phyloP scores from a whole-genome alignment of 1,140 invertebrate species.

The honey bee (Apis mellifera) region Amel_HAv3.1 CM009931.2:15856001-15856500 shows the following conservation, averaged over 20 bases:
- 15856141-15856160: not conserved
- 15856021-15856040: not conserved
- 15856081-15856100: too few species aligned
- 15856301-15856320: not conserved
- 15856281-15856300: not conserved
- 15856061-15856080: not conserved
- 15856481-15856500: too few species aligned
- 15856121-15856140: not conserved
- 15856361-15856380: too few species aligned
- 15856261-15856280: not conserved
- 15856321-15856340: too few species aligned
- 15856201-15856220: not conserved
- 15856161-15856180: constrained; percentile 1
- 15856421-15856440: too few species aligned
- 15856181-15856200: not conserved
- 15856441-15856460: too few species aligned
- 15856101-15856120: not conserved
- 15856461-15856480: too few species aligned
- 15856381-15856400: too few species aligned
- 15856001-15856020: too few species aligned
- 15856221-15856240: constrained; percentile 28
- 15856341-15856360: too few species aligned
- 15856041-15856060: not conserved
- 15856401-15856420: too few species aligned
- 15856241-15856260: not conserved